phyloP scores from a whole-genome alignment of 2,797 vertebrate genomes.

The Siniperca scherzeri region DNA sequence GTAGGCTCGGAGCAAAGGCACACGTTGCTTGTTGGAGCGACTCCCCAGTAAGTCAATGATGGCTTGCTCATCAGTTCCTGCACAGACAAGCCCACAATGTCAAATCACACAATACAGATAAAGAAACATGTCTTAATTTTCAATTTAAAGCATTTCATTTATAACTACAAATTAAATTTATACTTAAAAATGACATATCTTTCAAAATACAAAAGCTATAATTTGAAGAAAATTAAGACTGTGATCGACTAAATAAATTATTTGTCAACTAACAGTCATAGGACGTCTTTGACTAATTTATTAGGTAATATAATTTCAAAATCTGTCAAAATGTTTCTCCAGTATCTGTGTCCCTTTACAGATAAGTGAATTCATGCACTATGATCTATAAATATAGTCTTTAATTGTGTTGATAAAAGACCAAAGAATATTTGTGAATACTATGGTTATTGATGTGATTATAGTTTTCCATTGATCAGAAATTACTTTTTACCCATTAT shows the following conservation, averaged over 20 bases:
- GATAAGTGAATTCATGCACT: not conserved
- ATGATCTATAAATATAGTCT: no score
- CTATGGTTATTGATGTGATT: not conserved
- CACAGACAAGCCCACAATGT: slow-evolving; percentile 54
- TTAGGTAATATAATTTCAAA: not conserved
- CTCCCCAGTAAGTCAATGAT: slow-evolving; percentile 95
- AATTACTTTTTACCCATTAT: not conserved
- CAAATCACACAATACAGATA: slow-evolving; percentile 17
- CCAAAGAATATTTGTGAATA: not conserved
- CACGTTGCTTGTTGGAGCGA: slow-evolving; percentile 93
- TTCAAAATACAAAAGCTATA: not conserved
- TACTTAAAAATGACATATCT: not conserved
- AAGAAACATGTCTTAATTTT: not conserved
- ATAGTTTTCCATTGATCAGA: not conserved
- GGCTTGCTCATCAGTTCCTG: slow-evolving; percentile 97
- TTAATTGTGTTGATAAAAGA: not conserved
- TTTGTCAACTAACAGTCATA: not conserved
- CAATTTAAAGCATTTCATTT: not conserved
- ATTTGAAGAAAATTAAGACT: not conserved
- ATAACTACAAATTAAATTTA: not conserved
- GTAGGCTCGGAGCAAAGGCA: slow-evolving; percentile 90
- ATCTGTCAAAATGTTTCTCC: not conserved
- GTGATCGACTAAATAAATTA: not conserved
- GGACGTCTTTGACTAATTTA: not conserved
- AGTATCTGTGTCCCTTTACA: not conserved